Evolutionary conservation across 2,113 vertebrate species (phyloP).

Genomic region (Rousettus leschenaultii): DNA sequence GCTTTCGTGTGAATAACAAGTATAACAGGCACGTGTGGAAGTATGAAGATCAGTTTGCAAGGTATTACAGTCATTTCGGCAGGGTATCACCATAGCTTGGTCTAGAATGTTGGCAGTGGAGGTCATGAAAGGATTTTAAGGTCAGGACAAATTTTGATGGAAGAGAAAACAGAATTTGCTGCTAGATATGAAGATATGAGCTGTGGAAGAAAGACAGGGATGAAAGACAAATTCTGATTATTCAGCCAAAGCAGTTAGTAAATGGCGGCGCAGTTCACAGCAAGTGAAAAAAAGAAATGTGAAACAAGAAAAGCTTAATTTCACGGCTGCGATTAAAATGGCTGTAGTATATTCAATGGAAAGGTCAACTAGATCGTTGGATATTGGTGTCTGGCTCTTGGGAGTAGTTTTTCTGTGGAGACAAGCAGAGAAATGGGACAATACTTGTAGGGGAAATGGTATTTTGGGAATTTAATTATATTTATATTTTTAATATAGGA

Average conservation of each 20-base stretch:
- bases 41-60: not conserved
- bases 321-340: not conserved
- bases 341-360: not conserved
- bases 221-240: not conserved
- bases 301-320: not conserved
- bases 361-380: not conserved
- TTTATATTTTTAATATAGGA: not conserved
- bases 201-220: not conserved
- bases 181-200: not conserved
- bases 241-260: not conserved
- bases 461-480: not conserved
- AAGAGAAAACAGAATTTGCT: not conserved
- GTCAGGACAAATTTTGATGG: not conserved
- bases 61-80: not conserved
- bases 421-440: not conserved
- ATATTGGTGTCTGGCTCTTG: not conserved
- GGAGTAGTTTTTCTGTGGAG: not conserved
- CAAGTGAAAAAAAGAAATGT: not conserved
- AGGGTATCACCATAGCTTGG: not conserved
- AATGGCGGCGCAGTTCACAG: not conserved
- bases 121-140: not conserved
- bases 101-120: not conserved
- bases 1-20: not conserved
- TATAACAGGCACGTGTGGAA: not conserved
- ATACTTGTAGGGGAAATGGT: not conserved